Evolutionary conservation across 2,888 invertebrate species (phyloP).

Genomic region (Drosophila buzzatii): DNA sequence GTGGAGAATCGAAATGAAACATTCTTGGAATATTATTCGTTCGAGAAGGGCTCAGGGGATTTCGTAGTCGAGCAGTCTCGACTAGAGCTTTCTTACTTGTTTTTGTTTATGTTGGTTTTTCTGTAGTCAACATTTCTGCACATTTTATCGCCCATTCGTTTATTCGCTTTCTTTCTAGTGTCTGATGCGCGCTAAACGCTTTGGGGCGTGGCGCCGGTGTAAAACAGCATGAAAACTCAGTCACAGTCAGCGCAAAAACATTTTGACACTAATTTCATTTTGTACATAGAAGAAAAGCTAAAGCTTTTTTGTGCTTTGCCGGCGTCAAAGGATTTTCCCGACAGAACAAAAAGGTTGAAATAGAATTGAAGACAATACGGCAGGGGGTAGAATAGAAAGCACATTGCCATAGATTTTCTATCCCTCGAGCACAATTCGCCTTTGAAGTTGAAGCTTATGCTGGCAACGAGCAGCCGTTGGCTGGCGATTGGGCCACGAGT

Average conservation of each 20-base stretch:
- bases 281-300: constrained; percentile 72
- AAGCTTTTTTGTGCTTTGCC: constrained; percentile 50
- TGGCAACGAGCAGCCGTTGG: background rate
- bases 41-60: no score
- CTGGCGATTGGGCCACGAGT: constrained; percentile 46
- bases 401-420: constrained; percentile 67
- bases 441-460: constrained; percentile 58
- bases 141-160: constrained; percentile 74
- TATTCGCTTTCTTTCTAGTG: constrained; percentile 50
- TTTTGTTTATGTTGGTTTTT: constrained; percentile 6
- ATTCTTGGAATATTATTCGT: no score
- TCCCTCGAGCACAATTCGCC: constrained; percentile 53
- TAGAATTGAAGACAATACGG: constrained; percentile 66
- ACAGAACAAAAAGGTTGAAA: constrained; percentile 67
- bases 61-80: no score
- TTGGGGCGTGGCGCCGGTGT: constrained; percentile 75
- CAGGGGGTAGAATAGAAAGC: constrained; percentile 61
- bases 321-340: constrained; percentile 74
- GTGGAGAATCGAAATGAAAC: no score
- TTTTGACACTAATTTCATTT: constrained; percentile 80
- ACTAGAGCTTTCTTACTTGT: no score
- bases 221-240: constrained; percentile 79
- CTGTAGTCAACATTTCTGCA: constrained; percentile 56
- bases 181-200: constrained; percentile 73
- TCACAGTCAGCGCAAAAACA: constrained; percentile 77